Evolutionary conservation across 2,797 vertebrate species (phyloP).

Genomic region (Sebastiscus tertius): DNA sequence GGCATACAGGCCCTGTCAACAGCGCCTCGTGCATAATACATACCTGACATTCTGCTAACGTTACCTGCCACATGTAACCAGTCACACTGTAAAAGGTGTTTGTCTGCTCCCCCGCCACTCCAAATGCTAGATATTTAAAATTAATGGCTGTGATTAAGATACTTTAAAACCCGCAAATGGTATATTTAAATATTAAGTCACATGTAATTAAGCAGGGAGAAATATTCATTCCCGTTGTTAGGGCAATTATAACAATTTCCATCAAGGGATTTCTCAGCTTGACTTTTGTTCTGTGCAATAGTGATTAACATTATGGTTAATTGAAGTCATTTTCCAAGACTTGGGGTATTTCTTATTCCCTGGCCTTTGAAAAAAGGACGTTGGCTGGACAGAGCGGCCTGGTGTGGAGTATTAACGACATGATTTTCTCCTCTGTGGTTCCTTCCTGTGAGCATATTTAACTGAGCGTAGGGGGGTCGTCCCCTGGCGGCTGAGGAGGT

Average conservation of each 20-base stretch:
- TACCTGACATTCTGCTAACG: slow-evolving; percentile 88
- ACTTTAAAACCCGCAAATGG: slow-evolving; percentile 94
- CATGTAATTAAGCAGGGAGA: slow-evolving; percentile 94
- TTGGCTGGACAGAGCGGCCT: slow-evolving; percentile 80
- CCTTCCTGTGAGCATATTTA: slow-evolving; percentile 87
- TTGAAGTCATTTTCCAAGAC: slow-evolving; percentile 93
- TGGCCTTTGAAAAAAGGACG: slow-evolving; percentile 70
- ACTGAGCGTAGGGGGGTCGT: slow-evolving; percentile 78
- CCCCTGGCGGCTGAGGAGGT: slow-evolving; percentile 85
- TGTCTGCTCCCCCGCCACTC: slow-evolving; percentile 86
- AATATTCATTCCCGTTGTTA: slow-evolving; percentile 95
- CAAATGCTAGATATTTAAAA: slow-evolving; percentile 94
- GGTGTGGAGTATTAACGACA: slow-evolving; percentile 86
- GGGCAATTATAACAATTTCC: slow-evolving; percentile 99
- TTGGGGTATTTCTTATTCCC: slow-evolving; percentile 81
- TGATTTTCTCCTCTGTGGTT: slow-evolving; percentile 70
- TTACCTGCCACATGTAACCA: slow-evolving; percentile 91
- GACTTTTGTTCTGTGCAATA: slow-evolving; percentile 95
- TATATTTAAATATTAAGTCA: slow-evolving; percentile 98
- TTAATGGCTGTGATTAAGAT: slow-evolving; percentile 95
- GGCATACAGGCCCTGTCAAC: slow-evolving; percentile 72
- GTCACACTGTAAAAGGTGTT: slow-evolving; percentile 94
- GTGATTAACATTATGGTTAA: slow-evolving; percentile 99
- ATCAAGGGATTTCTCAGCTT: slow-evolving; percentile 97
- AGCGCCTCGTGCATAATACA: slow-evolving; percentile 84